phyloP scores from a whole-genome alignment of 2,797 vertebrate genomes.

The Sarcoramphus papa region DNA sequence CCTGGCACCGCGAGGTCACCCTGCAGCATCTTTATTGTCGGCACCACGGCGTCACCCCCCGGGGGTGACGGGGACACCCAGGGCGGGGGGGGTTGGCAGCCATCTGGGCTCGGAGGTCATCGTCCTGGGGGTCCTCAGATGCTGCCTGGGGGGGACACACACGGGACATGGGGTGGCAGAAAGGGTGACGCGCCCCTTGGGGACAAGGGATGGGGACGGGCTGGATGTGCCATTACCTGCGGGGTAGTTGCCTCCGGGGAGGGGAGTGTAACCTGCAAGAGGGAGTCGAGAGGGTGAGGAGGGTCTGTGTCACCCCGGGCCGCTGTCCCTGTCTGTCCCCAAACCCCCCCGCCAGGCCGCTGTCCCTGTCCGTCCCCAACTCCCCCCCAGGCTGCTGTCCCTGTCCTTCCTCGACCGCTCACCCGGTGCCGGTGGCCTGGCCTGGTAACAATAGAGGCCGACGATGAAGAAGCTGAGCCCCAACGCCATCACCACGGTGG shows the following conservation, averaged over 20 bases:
- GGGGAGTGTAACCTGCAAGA: neutral
- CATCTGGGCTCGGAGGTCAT: rapidly evolving
- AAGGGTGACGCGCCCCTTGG: neutral
- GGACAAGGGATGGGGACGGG: neutral
- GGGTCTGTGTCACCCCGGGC: neutral
- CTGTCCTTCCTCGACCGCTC: neutral
- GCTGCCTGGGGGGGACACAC: neutral
- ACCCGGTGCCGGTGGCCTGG: neutral
- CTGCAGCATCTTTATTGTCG: neutral
- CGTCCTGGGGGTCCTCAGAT: neutral
- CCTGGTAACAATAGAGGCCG: rapidly evolving
- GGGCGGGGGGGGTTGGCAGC: rapidly evolving
- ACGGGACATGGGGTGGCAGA: neutral
- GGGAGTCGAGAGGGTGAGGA: neutral
- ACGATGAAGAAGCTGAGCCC: neutral
- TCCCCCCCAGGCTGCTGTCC: no score
- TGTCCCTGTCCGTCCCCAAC: neutral
- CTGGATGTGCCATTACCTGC: neutral
- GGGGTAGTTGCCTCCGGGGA: neutral
- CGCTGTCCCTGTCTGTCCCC: neutral
- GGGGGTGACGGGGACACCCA: rapidly evolving
- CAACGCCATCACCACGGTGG: neutral
- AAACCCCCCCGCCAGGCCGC: no score
- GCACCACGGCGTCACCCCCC: rapidly evolving
- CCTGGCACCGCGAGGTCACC: neutral